Base-by-base conservation (phyloP, 1,140 invertebrate species). In the Diprion similis region DNA sequence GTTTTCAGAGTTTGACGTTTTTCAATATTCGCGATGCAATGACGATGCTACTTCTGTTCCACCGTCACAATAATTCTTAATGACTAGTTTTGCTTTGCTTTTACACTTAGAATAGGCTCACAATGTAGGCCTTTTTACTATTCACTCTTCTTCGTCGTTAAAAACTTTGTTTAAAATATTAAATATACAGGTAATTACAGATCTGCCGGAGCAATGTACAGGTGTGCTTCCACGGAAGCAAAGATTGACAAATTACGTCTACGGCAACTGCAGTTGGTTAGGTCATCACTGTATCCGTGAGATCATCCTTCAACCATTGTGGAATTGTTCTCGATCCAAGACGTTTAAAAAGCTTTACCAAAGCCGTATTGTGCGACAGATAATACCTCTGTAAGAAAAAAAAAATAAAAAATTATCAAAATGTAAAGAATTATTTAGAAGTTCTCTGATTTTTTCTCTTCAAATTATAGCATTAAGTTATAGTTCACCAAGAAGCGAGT, bases 271-370 rank as follows among this genome's bases (percentile, higher is more conserved):
- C 80, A 59, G 84, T 85, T 84, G 85, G 86, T 86, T 88, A 88
- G 81, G 87, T 88, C 86, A 87, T 88, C 78, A 88, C 86, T 47
- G 90, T 90, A 78, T 93, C 91, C 68, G 90, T 92, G 46, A 99
- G 90, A 83, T 98, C 97, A 79, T 97, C 94, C 87, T 97, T 96
- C 72, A 99, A 89, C 97, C 98, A 99, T 81, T 94, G 92, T 11
- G 97, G 97, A 76, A 97, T 93, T 69, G 92, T 92, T 46, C 93
- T 90, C 71, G 93, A 91, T 73, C 96, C 94, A 74, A 97, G 90
- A 78, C 96, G 91, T 81, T 95, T 95, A 51, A 99, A 89, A 67
- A 99, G 88, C 86, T 99, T 98, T 48, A 97, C 96, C 77, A 99
- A 88, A 37, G 95, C 96, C 59, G 96, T 96, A 85, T 99, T 99